Evolutionary conservation across 2,888 invertebrate species (phyloP).

Genomic region (Hypolimnas misippus): DNA sequence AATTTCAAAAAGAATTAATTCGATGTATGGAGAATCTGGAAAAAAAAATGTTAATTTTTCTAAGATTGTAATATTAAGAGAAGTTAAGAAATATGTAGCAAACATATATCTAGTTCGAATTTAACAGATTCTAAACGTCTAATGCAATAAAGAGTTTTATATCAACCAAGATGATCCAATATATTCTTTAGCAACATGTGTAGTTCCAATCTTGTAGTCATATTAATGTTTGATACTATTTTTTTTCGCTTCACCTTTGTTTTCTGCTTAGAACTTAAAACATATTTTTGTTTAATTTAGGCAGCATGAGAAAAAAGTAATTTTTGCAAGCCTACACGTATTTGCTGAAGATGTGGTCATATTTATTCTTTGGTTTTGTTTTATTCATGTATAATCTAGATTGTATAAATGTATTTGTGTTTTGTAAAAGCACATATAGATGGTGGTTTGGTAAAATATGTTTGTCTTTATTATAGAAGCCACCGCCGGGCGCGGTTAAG

Average conservation of each 20-base stretch:
- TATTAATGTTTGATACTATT: neutral
- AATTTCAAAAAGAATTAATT: too few species aligned
- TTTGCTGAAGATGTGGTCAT: neutral
- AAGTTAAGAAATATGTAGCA: too few species aligned
- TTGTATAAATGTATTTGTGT: neutral
- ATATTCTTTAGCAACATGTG: neutral
- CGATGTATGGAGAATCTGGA: too few species aligned
- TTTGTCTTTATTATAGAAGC: conserved; percentile 85
- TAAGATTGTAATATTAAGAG: too few species aligned
- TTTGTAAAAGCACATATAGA: neutral
- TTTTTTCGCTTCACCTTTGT: neutral
- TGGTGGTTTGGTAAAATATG: neutral
- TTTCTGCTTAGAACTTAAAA: neutral
- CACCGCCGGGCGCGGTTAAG: conserved; percentile 90
- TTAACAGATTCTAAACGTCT: too few species aligned
- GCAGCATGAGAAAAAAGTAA: neutral
- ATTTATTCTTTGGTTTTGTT: neutral
- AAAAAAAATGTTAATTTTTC: too few species aligned
- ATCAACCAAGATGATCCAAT: neutral
- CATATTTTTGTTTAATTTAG: neutral
- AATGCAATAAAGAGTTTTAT: too few species aligned
- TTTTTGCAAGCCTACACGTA: neutral
- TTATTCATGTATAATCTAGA: neutral
- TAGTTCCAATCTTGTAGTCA: neutral
- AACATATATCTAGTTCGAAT: too few species aligned